These are phyloP conservation scores for Nemopilema nomurai DNA, from an alignment of 30 jellyfish, hydroid and myxozoan species.

Conservation along the genomic window DNA sequence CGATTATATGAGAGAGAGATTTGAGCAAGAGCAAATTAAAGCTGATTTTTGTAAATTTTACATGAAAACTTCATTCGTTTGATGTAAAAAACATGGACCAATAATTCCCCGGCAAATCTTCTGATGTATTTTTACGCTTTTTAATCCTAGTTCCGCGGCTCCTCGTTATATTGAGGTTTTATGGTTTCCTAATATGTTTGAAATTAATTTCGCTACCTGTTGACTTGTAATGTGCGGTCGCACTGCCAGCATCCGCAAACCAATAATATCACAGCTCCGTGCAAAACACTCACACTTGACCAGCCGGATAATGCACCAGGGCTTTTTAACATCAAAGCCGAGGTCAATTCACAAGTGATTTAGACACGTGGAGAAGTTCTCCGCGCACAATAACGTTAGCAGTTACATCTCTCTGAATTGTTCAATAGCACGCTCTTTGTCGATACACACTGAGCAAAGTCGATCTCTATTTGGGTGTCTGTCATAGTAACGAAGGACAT, in stretches of 20 bases:
- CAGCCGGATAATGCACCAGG: background rate
- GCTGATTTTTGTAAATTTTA: background rate
- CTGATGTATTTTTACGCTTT: background rate
- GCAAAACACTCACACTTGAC: background rate
- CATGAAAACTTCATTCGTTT: background rate
- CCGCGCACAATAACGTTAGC: background rate
- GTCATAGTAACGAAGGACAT: no score
- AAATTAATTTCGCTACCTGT: slow-evolving; percentile 16
- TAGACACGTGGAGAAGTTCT: background rate
- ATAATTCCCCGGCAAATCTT: background rate
- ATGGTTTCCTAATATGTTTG: slow-evolving; percentile 18
- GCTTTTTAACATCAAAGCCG: background rate
- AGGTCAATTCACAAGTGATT: background rate
- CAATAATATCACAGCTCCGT: background rate
- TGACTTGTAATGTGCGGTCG: background rate
- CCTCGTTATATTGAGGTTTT: slow-evolving; percentile 8
- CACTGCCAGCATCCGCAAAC: background rate
- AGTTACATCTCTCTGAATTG: background rate
- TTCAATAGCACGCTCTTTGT: background rate
- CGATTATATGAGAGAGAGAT: background rate
- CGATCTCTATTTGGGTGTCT: no score
- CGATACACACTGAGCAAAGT: no score
- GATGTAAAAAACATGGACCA: background rate
- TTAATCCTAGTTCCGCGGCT: background rate
- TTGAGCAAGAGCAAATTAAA: background rate